Percentiles rank a stretch among this genome's conserved stretches.
phyloP scores from a whole-genome alignment of 2,797 vertebrate genomes.

The Microcaecilia unicolor region DNA sequence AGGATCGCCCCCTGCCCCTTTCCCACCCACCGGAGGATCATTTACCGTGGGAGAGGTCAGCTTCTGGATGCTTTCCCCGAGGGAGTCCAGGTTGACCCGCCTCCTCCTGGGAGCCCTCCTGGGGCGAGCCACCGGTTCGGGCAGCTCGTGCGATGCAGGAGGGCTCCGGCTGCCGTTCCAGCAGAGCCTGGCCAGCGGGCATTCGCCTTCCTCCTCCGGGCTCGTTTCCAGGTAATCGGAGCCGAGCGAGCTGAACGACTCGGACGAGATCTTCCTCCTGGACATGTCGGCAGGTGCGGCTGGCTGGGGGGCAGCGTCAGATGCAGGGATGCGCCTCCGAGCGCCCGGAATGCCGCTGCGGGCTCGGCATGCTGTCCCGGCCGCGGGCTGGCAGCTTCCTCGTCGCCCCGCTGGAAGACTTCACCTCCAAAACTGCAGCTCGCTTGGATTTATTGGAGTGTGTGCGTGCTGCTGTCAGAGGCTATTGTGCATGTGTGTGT shows the following conservation, averaged over 20 bases:
- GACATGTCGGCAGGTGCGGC: constrained; percentile 53
- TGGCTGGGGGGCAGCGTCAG: constrained; percentile 9
- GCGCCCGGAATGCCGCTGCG: too few relatives aligned
- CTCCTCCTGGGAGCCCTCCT: constrained; percentile 68
- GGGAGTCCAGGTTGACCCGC: constrained; percentile 88
- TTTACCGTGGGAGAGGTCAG: constrained; percentile 90
- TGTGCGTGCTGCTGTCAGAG: neutral
- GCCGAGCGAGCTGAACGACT: constrained; percentile 91
- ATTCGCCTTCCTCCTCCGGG: constrained; percentile 76
- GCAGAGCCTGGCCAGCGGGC: constrained; percentile 68
- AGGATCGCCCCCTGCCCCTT: constrained; percentile 6
- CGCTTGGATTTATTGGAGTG: neutral
- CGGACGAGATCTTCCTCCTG: constrained; percentile 90
- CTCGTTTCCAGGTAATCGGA: constrained; percentile 84
- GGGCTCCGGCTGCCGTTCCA: constrained; percentile 86
- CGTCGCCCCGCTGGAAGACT: too few relatives aligned
- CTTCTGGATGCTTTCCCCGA: constrained; percentile 86
- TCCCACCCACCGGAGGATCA: neutral
- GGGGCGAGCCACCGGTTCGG: constrained; percentile 13
- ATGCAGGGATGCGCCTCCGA: neutral
- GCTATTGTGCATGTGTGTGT: constrained; percentile 3
- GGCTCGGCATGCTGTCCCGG: too few relatives aligned
- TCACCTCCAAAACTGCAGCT: too few relatives aligned
- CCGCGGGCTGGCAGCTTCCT: too few relatives aligned
- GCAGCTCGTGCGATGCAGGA: constrained; percentile 30